Percentiles rank a stretch among this genome's conserved stretches.
Conservation (phyloP, 2,797 vertebrate genomes). For the Perodicticus potto region DNA sequence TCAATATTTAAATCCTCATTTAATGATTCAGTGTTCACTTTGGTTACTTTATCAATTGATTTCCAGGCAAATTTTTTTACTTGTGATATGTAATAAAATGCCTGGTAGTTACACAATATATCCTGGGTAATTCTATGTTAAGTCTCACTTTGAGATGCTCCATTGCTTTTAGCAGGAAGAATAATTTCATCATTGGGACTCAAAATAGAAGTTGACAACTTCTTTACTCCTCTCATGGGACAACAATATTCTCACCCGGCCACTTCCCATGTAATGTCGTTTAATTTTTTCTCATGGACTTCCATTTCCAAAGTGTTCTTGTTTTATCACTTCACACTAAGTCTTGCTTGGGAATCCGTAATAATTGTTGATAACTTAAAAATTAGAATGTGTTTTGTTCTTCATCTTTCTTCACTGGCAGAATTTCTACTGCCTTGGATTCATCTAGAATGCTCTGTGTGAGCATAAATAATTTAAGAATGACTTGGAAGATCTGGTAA, state of each 20-base stretch:
- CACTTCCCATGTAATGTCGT: neutral
- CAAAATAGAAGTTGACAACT: neutral
- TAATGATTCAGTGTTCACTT: neutral
- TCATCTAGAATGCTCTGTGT: slow-evolving; percentile 11
- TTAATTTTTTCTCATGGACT: slow-evolving; percentile 39
- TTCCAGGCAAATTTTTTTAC: slow-evolving; percentile 1
- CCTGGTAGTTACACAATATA: neutral
- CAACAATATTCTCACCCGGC: neutral
- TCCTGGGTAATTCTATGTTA: neutral
- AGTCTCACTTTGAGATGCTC: neutral
- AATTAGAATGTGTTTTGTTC: neutral
- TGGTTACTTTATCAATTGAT: neutral
- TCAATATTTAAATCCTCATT: neutral
- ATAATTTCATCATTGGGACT: neutral
- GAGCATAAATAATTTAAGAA: slow-evolving; percentile 64
- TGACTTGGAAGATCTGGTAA: slow-evolving; percentile 26
- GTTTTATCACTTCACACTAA: neutral
- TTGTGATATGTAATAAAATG: neutral
- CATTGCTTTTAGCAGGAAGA: neutral
- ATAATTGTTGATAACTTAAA: slow-evolving; percentile 12
- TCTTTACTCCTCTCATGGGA: slow-evolving; percentile 40
- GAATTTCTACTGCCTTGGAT: slow-evolving; percentile 16
- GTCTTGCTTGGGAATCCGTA: slow-evolving; percentile 1
- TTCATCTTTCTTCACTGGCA: neutral
- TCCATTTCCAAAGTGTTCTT: neutral